phyloP scores from a whole-genome alignment of 2,888 invertebrate species.

The Diarsia dahlii region DNA sequence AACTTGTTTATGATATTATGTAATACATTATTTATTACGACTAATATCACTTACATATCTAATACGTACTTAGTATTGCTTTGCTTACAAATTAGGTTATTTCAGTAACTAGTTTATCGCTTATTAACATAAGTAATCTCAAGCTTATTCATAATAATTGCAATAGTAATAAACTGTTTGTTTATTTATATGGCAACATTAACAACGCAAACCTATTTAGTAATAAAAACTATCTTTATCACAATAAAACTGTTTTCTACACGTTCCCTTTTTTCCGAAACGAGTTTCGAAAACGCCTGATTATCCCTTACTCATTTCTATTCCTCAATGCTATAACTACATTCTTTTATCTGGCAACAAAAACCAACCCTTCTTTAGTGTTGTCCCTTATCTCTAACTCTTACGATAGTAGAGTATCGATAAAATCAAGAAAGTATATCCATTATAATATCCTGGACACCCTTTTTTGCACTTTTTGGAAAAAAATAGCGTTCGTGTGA shows the following conservation, averaged over 20 bases:
- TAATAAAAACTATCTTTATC: not conserved
- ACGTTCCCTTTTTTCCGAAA: no score
- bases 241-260: not conserved
- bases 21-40: constrained; percentile 47
- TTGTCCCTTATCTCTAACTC: constrained; percentile 40
- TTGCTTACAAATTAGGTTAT: constrained; percentile 29
- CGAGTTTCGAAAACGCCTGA: constrained; percentile 5
- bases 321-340: constrained; percentile 8
- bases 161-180: constrained; percentile 7
- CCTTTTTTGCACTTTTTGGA: constrained; percentile 55
- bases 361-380: constrained; percentile 29
- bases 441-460: constrained; percentile 51
- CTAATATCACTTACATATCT: constrained; percentile 37
- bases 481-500: constrained; percentile 45
- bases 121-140: constrained; percentile 33
- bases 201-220: not conserved
- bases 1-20: constrained; percentile 39
- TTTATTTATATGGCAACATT: constrained; percentile 8
- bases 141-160: not conserved
- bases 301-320: constrained; percentile 6
- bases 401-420: constrained; percentile 54
- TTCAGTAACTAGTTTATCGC: constrained; percentile 16
- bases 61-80: constrained; percentile 26
- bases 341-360: constrained; percentile 44
- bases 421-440: constrained; percentile 55